Evolutionary conservation across 2,113 vertebrate genomes (phyloP).

Genomic region (Podiceps cristatus): DNA sequence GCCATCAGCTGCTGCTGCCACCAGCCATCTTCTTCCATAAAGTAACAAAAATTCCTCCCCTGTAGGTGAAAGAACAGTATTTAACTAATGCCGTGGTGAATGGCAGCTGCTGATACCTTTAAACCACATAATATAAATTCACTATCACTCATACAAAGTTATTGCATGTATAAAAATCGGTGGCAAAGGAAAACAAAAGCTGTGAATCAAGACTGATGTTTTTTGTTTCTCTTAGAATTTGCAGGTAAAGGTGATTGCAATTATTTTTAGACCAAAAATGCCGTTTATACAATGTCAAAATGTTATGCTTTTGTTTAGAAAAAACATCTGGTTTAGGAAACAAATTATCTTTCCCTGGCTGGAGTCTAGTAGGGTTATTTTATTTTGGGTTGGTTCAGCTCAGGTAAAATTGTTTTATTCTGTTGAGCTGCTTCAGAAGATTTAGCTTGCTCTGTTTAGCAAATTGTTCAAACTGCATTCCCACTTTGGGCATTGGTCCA

Average conservation of each 20-base stretch:
- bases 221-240: background rate
- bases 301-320: accelerated
- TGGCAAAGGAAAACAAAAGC: background rate
- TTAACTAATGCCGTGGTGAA: background rate
- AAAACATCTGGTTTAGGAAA: background rate
- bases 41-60: background rate
- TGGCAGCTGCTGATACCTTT: background rate
- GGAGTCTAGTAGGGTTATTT: background rate
- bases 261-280: background rate
- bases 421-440: background rate
- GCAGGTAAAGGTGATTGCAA: background rate
- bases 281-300: background rate
- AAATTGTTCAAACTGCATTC: background rate
- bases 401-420: background rate
- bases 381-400: background rate
- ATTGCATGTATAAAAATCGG: background rate
- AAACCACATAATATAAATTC: background rate
- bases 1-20: background rate
- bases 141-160: background rate
- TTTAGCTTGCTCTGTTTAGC: background rate
- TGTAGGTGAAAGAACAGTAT: background rate
- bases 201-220: background rate
- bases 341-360: background rate
- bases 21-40: background rate
- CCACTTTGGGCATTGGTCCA: background rate